Evolutionary conservation across 2,113 vertebrate species (phyloP), one percentile per base, ranked within the genome.

Genomic region (Falcunculus frontatus): DNA sequence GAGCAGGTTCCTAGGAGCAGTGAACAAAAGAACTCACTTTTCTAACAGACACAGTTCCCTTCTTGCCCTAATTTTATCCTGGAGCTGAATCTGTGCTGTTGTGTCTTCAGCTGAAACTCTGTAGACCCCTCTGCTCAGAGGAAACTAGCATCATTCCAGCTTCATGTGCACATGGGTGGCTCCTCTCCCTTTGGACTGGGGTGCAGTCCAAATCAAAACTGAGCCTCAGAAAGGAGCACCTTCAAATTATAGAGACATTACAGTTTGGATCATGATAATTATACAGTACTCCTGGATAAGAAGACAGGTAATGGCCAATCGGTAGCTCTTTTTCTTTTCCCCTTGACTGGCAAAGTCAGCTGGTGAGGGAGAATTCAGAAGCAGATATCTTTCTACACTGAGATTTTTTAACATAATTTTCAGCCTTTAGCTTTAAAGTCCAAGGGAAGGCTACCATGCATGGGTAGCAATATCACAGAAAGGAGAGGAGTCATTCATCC

Each of bases 121-220:
- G 21, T 22, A 85, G 26, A 11, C 6, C 10, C 3, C 12, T 29
- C 22, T 87, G 25, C 9, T 33, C 10, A 49, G 5, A 7, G 37
- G 25, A 53, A 41, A 6, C 68, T 19, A 79, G 32, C 4, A 14
- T 53, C 12, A 22, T 69, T 74, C 16, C 70, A 55, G 16, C 9
- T 84, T 47, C 32, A 12, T 11, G 7, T 13, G 11, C 13, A 11
- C 3, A 6, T n/a, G 21, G 6, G 17, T 2, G 1, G 11, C 14
- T 84, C 19, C 20, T 22, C 3, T 63, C 9, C 7, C 35, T 67
- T 84, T 3, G 1, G 37, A 27, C 19, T 81, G 12, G 13, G 0
- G 1, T 44, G 35, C 27, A 70, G 33, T 57, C 15, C 33, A 26
- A 63, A 62, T 53, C 14, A 52, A 83, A 89, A 75, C 5, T 41